These are phyloP conservation scores for Cetoscarus ocellatus DNA, from an alignment of 2,797 vertebrate genomes.

Conservation along the genomic window DNA sequence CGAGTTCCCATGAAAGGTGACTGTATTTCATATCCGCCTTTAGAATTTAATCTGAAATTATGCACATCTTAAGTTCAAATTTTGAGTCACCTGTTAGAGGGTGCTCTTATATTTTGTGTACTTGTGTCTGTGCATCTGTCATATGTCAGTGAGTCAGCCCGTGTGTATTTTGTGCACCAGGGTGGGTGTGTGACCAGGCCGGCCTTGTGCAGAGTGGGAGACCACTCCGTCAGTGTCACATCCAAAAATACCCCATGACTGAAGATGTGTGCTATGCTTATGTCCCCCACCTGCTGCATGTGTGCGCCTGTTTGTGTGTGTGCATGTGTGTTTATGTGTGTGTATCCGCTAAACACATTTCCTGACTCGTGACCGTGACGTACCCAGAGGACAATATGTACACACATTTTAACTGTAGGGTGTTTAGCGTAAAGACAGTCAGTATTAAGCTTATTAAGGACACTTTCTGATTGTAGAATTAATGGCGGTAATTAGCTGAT, in stretches of 20 bases:
- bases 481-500: neutral
- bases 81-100: neutral
- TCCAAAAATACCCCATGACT: conserved; percentile 83
- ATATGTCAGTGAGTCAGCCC: conserved; percentile 30
- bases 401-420: neutral
- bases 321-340: neutral
- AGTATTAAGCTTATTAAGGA: neutral
- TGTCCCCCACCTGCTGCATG: conserved; percentile 67
- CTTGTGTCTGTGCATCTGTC: conserved; percentile 36
- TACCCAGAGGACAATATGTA: neutral
- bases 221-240: conserved; percentile 64
- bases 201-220: conserved; percentile 50
- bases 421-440: neutral
- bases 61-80: neutral
- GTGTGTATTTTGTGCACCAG: conserved; percentile 19
- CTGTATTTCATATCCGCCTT: neutral
- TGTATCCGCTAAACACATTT: conserved; percentile 10
- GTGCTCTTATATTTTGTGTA: too few species aligned
- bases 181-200: neutral
- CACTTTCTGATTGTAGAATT: neutral
- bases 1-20: conserved; percentile 20
- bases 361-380: conserved; percentile 4
- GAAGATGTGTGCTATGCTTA: conserved; percentile 70
- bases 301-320: conserved; percentile 8
- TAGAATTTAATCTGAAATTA: neutral